Conservation (phyloP, 2,113 vertebrate genomes). For the Hypomesus transpacificus region DNA sequence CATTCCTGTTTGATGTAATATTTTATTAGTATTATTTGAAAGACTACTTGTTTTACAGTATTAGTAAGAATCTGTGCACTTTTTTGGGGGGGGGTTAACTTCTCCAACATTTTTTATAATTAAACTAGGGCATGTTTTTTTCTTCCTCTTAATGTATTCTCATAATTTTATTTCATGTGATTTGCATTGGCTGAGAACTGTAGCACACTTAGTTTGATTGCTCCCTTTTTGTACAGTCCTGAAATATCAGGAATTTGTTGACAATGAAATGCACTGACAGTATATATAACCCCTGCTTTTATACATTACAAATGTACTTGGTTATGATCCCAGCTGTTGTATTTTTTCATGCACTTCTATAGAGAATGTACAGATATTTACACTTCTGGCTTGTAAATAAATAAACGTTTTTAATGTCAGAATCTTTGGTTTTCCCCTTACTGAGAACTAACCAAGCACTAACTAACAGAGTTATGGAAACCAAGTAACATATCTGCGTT, state of each 20-base stretch:
- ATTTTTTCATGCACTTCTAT: slow-evolving; percentile 32
- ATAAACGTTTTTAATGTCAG: slow-evolving; percentile 2
- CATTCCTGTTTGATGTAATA: slow-evolving; percentile 18
- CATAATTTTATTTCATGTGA: not conserved
- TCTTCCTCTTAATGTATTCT: not conserved
- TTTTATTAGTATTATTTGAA: not conserved
- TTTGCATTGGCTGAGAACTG: slow-evolving; percentile 4
- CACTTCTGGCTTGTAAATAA: slow-evolving; percentile 44
- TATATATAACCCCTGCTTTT: slow-evolving; percentile 20
- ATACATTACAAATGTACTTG: slow-evolving; percentile 30
- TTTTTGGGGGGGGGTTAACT: not conserved
- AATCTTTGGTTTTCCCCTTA: not conserved
- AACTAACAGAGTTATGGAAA: no score
- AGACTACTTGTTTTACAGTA: slow-evolving; percentile 18
- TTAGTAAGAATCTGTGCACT: slow-evolving; percentile 37
- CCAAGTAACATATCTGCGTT: no score
- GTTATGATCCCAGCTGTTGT: slow-evolving; percentile 23
- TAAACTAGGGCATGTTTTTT: slow-evolving; percentile 26
- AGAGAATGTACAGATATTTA: slow-evolving; percentile 23
- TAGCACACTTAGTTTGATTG: slow-evolving; percentile 2
- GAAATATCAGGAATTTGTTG: slow-evolving; percentile 19
- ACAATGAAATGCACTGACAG: not conserved
- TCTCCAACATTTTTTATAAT: slow-evolving; percentile 19
- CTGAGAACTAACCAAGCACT: not conserved
- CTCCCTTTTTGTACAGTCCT: slow-evolving; percentile 25